A percentile compares a stretch with the other conserved stretches of the same genome.
These are phyloP conservation scores for Sus scrofa DNA, from an alignment of 2,113 vertebrate species.

Conservation along the genomic window DNA sequence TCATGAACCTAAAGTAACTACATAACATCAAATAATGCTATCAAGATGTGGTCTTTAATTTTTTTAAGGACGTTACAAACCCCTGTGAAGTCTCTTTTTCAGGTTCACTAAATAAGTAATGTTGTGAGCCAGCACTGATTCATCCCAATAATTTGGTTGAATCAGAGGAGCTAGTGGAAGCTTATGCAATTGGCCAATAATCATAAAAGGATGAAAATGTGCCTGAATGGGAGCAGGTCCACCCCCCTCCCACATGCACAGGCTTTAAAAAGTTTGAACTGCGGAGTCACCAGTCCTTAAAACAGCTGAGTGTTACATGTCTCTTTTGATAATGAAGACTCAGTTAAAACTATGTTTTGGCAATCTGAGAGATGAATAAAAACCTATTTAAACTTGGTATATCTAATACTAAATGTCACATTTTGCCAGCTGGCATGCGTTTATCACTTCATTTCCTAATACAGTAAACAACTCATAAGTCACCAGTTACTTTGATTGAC, in stretches of 20 bases:
- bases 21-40: conserved; percentile 13
- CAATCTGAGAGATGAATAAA: conserved; percentile 76
- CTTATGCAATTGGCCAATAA: conserved; percentile 48
- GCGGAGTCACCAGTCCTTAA: conserved; percentile 45
- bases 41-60: conserved; percentile 67
- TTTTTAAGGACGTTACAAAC: not conserved
- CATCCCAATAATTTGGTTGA: conserved; percentile 44
- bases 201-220: conserved; percentile 60
- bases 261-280: conserved; percentile 56
- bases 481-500: conserved; percentile 88
- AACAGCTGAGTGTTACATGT: conserved; percentile 66
- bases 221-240: not conserved
- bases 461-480: conserved; percentile 88
- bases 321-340: conserved; percentile 76
- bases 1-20: not conserved
- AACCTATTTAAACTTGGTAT: conserved; percentile 76
- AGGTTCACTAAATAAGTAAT: conserved; percentile 13
- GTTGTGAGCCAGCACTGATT: not conserved
- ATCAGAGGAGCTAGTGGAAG: conserved; percentile 60
- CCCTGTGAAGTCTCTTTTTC: not conserved
- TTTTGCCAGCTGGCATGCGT: conserved; percentile 85
- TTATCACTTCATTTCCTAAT: conserved; percentile 89
- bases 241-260: not conserved
- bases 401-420: conserved; percentile 81
- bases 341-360: conserved; percentile 71